These are phyloP conservation scores for Bellardia pandia DNA, from an alignment of 2,888 invertebrate genomes.

Conservation along the genomic window DNA sequence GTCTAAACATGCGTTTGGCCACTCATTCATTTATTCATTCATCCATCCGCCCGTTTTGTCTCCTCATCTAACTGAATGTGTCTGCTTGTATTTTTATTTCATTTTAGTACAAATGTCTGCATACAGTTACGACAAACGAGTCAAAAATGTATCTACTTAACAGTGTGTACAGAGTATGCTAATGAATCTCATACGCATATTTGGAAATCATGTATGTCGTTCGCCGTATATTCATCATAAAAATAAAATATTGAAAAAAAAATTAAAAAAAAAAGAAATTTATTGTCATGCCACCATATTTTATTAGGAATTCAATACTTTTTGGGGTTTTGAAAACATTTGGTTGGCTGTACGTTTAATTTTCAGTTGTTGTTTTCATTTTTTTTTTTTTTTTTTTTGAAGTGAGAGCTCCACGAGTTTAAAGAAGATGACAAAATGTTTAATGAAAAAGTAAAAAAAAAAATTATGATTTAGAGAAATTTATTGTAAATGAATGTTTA, in stretches of 20 bases:
- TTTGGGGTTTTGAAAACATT: slow-evolving; percentile 43
- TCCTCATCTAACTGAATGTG: slow-evolving; percentile 44
- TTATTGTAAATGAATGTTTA: slow-evolving; percentile 51
- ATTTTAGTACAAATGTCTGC: slow-evolving; percentile 51
- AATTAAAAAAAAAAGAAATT: slow-evolving; percentile 66
- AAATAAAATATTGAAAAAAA: slow-evolving; percentile 67
- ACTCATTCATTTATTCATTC: neutral
- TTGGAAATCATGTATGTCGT: slow-evolving; percentile 69
- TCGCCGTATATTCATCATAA: slow-evolving; percentile 52
- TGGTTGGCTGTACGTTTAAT: neutral
- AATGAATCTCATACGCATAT: slow-evolving; percentile 71
- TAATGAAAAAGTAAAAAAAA: slow-evolving; percentile 16
- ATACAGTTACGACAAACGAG: slow-evolving; percentile 35
- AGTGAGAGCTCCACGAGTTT: slow-evolving; percentile 65
- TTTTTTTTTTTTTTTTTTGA: slow-evolving; percentile 7
- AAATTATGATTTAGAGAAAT: slow-evolving; percentile 71
- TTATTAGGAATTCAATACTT: slow-evolving; percentile 61
- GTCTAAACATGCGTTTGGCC: slow-evolving; percentile 14
- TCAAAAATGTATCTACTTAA: slow-evolving; percentile 32
- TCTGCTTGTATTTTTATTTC: neutral
- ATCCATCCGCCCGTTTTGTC: slow-evolving; percentile 9
- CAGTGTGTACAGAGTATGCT: slow-evolving; percentile 54
- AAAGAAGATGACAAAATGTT: slow-evolving; percentile 64
- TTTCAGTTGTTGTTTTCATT: slow-evolving; percentile 1
- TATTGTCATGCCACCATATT: slow-evolving; percentile 71